Percentiles rank a stretch among this genome's conserved stretches.
Conservation (phyloP, 1,140 invertebrate genomes). For the Drosophila seguyi region DNA sequence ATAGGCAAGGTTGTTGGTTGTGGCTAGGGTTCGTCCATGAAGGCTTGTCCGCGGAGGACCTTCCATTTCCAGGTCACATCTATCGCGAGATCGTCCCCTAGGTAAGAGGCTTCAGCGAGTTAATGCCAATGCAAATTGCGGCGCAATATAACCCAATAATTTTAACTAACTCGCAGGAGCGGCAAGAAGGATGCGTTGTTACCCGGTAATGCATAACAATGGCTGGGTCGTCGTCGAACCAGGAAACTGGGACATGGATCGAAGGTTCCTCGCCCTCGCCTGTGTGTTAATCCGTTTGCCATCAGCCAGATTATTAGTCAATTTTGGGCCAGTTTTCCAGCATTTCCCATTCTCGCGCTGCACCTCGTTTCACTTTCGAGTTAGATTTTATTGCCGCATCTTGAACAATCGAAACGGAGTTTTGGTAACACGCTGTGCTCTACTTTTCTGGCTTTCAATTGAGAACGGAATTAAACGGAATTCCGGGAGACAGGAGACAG, state of each 20-base stretch:
- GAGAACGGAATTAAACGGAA: slow-evolving; percentile 58
- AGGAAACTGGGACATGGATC: slow-evolving; percentile 7
- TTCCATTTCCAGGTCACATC: slow-evolving; percentile 54
- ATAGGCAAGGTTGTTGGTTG: slow-evolving; percentile 82
- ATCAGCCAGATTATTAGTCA: slow-evolving; percentile 82
- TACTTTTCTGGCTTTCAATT: slow-evolving; percentile 34
- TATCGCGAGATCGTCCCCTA: background rate
- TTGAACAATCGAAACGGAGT: slow-evolving; percentile 71
- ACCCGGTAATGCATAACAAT: slow-evolving; percentile 67
- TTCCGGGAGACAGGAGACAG: background rate
- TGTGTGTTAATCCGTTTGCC: slow-evolving; percentile 78
- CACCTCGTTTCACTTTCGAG: slow-evolving; percentile 53
- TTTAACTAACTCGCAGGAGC: slow-evolving; percentile 71
- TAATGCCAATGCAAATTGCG: slow-evolving; percentile 84
- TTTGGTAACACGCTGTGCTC: slow-evolving; percentile 62
- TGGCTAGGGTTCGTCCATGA: slow-evolving; percentile 64
- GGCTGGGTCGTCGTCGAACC: background rate
- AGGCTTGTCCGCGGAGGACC: slow-evolving; percentile 56
- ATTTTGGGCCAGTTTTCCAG: slow-evolving; percentile 49
- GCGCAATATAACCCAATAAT: slow-evolving; percentile 84
- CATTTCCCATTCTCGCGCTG: background rate
- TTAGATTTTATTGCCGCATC: slow-evolving; percentile 84
- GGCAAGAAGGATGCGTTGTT: slow-evolving; percentile 39
- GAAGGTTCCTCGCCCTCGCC: slow-evolving; percentile 6
- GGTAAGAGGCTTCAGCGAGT: slow-evolving; percentile 57